Evolutionary conservation across 2,113 vertebrate genomes (phyloP).

Genomic region (Mungos mungo): DNA sequence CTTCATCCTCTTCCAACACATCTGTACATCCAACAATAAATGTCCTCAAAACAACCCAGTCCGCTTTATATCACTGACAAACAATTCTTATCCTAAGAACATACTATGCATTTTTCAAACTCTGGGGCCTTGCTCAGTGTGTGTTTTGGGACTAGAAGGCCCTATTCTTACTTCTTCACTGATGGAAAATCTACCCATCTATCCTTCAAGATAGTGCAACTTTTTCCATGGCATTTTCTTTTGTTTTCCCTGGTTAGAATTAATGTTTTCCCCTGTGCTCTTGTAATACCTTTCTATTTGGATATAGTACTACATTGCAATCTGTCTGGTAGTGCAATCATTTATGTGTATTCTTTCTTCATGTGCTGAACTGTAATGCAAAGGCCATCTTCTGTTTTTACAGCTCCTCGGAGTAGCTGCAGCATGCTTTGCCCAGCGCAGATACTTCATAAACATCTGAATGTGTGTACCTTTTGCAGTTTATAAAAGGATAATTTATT

Average conservation of each 20-base stretch:
- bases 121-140: neutral
- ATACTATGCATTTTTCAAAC: neutral
- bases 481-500: slow-evolving; percentile 21
- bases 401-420: neutral
- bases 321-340: neutral
- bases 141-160: neutral
- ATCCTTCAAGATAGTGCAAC: neutral
- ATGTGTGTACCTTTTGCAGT: neutral
- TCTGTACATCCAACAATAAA: slow-evolving; percentile 79
- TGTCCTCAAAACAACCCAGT: neutral
- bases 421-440: neutral
- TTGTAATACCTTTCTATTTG: neutral
- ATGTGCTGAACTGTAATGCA: neutral
- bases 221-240: neutral
- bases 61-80: neutral
- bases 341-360: neutral
- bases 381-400: neutral
- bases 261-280: neutral
- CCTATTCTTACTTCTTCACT: neutral
- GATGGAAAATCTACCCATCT: neutral
- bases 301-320: neutral
- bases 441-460: neutral
- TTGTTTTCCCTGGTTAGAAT: neutral
- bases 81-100: neutral
- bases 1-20: slow-evolving; percentile 89